Evolutionary conservation across 2,888 invertebrate species (phyloP).

Genomic region (Cheilosia urbana): DNA sequence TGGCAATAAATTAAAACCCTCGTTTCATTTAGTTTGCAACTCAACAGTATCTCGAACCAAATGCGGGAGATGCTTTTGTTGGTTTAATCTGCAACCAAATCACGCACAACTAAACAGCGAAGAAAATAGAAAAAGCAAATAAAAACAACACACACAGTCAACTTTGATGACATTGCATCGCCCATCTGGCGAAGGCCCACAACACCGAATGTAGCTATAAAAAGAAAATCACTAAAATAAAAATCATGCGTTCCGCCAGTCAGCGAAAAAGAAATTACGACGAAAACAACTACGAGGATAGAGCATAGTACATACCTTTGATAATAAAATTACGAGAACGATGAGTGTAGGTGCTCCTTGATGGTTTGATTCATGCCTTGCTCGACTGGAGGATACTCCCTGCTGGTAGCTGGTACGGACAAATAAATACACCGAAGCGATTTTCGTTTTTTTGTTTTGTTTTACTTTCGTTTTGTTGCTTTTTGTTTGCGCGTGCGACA

Average conservation of each 20-base stretch:
- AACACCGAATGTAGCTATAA: background rate
- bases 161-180: constrained; percentile 55
- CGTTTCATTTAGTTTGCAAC: constrained; percentile 6
- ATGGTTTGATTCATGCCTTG: constrained; percentile 41
- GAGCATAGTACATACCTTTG: constrained; percentile 39
- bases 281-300: background rate
- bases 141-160: constrained; percentile 18
- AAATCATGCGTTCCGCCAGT: constrained; percentile 8
- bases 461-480: constrained; percentile 2
- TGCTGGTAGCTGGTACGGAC: background rate
- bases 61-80: constrained; percentile 40
- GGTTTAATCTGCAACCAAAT: constrained; percentile 29
- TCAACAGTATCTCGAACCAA: constrained; percentile 10
- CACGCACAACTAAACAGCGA: constrained; percentile 30
- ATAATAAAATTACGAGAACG: constrained; percentile 40
- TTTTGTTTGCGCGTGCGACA: constrained; percentile 5
- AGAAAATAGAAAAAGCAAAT: background rate
- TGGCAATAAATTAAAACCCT: constrained; percentile 15
- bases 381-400: constrained; percentile 7
- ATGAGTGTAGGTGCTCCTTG: constrained; percentile 38
- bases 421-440: constrained; percentile 12
- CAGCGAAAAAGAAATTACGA: background rate
- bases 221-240: constrained; percentile 1
- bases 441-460: background rate
- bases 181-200: constrained; percentile 26